Percentiles rank a stretch among this genome's conserved stretches.
Evolutionary conservation across 1,140 invertebrate species (phyloP).

Genomic region (Drosophila baimaii): DNA sequence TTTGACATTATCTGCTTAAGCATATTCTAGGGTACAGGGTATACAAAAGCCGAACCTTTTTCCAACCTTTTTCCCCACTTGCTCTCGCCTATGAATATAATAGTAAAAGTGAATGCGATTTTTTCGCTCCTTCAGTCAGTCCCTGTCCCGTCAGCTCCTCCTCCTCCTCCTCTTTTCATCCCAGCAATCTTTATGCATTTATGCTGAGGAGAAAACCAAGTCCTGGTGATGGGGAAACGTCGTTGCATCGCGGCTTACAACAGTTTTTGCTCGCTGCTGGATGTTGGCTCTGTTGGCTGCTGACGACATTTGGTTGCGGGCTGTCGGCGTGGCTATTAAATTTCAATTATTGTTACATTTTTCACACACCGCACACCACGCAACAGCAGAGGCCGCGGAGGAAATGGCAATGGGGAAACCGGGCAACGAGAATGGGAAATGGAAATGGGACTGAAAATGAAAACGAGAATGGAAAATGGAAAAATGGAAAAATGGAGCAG

Average conservation of each 20-base stretch:
- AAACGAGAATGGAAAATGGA: conserved; percentile 16
- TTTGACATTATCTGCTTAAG: too few relatives aligned
- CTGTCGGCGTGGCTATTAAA: conserved; percentile 78
- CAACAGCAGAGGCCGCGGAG: conserved; percentile 37
- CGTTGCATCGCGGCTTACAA: conserved; percentile 47
- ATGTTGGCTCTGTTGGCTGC: conserved; percentile 24
- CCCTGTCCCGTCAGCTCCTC: conserved; percentile 1
- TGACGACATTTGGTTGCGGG: conserved; percentile 57
- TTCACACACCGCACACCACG: conserved; percentile 67
- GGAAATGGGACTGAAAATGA: conserved; percentile 41
- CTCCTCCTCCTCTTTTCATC: conserved; percentile 4
- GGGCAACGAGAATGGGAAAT: conserved; percentile 57
- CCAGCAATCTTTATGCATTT: conserved; percentile 51
- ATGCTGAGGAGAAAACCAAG: conserved; percentile 51
- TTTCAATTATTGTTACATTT: conserved; percentile 82
- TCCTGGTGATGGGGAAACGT: conserved; percentile 39
- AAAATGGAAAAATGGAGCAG: conserved; percentile 54
- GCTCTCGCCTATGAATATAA: conserved; percentile 75
- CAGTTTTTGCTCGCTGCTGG: conserved; percentile 32
- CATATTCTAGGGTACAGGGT: background rate
- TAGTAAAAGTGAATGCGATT: conserved; percentile 80
- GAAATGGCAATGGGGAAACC: conserved; percentile 57
- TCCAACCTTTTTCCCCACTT: background rate
- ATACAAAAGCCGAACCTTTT: background rate
- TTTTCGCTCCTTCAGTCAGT: conserved; percentile 25